Evolutionary conservation across 2,888 invertebrate genomes (phyloP).

Genomic region (Polyommatus icarus): DNA sequence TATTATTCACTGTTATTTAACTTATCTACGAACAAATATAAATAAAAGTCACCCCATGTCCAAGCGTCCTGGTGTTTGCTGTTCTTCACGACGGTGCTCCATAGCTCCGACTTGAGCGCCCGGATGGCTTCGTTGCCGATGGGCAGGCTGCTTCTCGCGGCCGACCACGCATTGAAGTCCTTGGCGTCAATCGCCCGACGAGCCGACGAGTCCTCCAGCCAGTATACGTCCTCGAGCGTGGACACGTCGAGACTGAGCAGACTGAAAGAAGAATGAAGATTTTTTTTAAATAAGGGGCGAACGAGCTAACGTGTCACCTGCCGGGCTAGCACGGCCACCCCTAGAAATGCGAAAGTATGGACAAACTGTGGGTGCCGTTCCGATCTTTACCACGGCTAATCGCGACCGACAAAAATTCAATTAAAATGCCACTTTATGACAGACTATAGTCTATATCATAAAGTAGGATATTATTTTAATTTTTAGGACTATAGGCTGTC

Average conservation of each 20-base stretch:
- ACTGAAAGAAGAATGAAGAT: conserved; percentile 57
- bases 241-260: conserved; percentile 89
- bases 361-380: too few relatives aligned
- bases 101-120: conserved; percentile 88
- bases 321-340: too few relatives aligned
- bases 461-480: too few relatives aligned
- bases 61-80: conserved; percentile 93
- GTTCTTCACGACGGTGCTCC: conserved; percentile 92
- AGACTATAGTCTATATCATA: too few relatives aligned
- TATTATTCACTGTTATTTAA: background rate
- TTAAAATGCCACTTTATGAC: too few relatives aligned
- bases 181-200: conserved; percentile 87
- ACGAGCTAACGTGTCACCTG: too few relatives aligned
- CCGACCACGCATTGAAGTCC: conserved; percentile 89
- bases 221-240: conserved; percentile 94
- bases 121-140: conserved; percentile 90
- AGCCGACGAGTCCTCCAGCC: conserved; percentile 91
- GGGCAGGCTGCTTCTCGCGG: conserved; percentile 89
- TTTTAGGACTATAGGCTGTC: too few relatives aligned
- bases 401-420: too few relatives aligned
- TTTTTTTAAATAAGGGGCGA: too few relatives aligned
- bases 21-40: background rate
- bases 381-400: too few relatives aligned
- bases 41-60: conserved; percentile 87
- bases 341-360: too few relatives aligned